Percentiles rank a stretch among this genome's conserved stretches.
These are phyloP conservation scores for Oeneis ivallda DNA, from an alignment of 2,888 invertebrate species.

Conservation along the genomic window DNA sequence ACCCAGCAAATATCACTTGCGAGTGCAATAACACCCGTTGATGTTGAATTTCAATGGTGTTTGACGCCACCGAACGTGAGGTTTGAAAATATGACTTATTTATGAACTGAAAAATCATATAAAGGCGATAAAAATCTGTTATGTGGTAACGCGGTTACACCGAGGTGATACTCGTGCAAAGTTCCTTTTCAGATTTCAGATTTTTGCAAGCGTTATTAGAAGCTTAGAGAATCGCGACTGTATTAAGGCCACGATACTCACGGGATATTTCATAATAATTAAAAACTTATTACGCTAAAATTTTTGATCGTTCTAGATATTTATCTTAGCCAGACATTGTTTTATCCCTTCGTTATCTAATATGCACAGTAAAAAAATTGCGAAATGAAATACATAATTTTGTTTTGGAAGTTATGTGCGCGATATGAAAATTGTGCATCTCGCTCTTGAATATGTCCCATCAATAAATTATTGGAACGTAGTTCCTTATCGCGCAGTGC, in stretches of 20 bases:
- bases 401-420: too few relatives aligned
- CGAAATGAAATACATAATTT: too few relatives aligned
- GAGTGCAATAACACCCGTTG: slow-evolving; percentile 13
- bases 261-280: too few relatives aligned
- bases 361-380: too few relatives aligned
- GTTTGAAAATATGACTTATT: slow-evolving; percentile 65
- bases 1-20: slow-evolving; percentile 1
- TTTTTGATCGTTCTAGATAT: too few relatives aligned
- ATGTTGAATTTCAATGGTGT: slow-evolving; percentile 29
- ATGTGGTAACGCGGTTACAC: slow-evolving; percentile 70
- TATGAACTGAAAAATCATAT: slow-evolving; percentile 69
- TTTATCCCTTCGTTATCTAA: too few relatives aligned
- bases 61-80: slow-evolving; percentile 42
- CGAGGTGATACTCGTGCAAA: slow-evolving; percentile 67
- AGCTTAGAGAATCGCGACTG: slow-evolving; percentile 52
- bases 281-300: too few relatives aligned
- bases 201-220: slow-evolving; percentile 67
- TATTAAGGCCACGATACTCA: slow-evolving; percentile 20
- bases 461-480: too few relatives aligned
- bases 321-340: too few relatives aligned
- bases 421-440: too few relatives aligned
- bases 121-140: slow-evolving; percentile 54
- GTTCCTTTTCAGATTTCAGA: slow-evolving; percentile 65
- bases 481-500: too few relatives aligned
- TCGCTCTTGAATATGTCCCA: neutral